These are phyloP conservation scores for Triplophysa dalaica DNA, from an alignment of 2,113 vertebrate species.

Conservation along the genomic window DNA sequence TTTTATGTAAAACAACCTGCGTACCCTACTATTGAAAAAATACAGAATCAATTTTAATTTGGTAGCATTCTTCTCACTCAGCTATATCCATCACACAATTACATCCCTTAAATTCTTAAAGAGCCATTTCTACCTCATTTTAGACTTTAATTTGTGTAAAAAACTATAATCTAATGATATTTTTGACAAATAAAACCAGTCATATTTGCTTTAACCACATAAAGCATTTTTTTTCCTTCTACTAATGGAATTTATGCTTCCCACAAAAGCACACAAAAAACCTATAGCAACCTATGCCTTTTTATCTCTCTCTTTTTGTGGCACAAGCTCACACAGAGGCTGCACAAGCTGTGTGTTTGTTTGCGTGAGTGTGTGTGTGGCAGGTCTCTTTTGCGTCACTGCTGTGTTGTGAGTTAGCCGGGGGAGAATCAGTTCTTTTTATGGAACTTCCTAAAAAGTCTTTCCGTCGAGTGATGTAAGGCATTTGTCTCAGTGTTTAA, in stretches of 20 bases:
- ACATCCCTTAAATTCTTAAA: too few species aligned
- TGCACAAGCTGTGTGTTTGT: neutral
- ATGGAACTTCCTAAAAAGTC: conserved; percentile 65
- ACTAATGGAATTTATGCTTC: conserved; percentile 60
- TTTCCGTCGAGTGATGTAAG: conserved; percentile 70
- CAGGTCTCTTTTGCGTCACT: conserved; percentile 64
- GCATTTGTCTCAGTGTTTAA: conserved; percentile 55
- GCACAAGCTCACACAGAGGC: conserved; percentile 21
- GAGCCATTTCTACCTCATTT: too few species aligned
- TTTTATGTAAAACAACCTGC: neutral
- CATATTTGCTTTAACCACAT: neutral
- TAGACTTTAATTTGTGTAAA: too few species aligned
- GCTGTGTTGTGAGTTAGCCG: conserved; percentile 48
- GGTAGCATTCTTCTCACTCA: neutral
- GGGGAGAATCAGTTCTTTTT: conserved; percentile 60
- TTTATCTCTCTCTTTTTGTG: conserved; percentile 17
- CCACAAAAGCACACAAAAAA: conserved; percentile 42
- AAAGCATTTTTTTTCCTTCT: neutral
- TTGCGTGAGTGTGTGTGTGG: conserved; percentile 13
- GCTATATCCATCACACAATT: neutral
- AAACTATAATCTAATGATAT: neutral
- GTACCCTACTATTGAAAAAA: neutral
- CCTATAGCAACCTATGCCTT: conserved; percentile 18
- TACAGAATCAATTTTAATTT: neutral
- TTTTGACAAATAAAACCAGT: neutral